Base-by-base conservation (phyloP, 2,888 invertebrate species). In the Arctia plantaginis region DNA sequence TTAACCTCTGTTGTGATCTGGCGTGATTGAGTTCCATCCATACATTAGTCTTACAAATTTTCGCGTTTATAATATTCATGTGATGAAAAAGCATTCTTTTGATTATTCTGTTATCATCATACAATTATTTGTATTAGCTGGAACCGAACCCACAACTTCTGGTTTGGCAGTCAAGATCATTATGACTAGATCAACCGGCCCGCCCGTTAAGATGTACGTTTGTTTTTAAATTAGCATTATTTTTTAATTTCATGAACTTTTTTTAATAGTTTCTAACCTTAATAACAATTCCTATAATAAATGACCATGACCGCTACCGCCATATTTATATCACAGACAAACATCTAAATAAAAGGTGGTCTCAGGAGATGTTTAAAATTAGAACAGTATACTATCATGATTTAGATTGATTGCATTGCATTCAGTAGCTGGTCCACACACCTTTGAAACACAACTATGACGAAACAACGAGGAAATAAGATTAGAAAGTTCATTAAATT, bases 401-500 rank as follows among this genome's bases (percentile, higher is more conserved):
- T 41, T 35, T 30, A 62, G 69, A 69, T 64, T 64, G 64, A 69
- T 69, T 41, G 15, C 47, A 18, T 23, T 44, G 20, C 47, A 39
- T 64, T 74, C 68, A 39, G 62, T 62, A 64, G 66, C 72, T 66
- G 30, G 13, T 30, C 30, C 30, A 44, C 33, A 41, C 33, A n/a
- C 62, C 13, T 18, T 30, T 59, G 30, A 47, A 13, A 44, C 71
- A 66, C 66, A 39, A 70, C 33, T 4, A 1, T n/a, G 59, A 73
- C 74, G 72, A 67, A 77, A 76, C 74, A 76, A 84, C 79, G 65
- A 75, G 84, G 79, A 84, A 83, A 80, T 65, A 18, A 74, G 84
- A 84, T 83, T 84, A 83, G 72, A 80, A 76, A 74, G 80, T 84
- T 79, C 79, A 79, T 69, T 84, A 82, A 82, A 84, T 80, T 77